A percentile compares a stretch with the other conserved stretches of the same genome.
These are phyloP conservation scores for Simalia tracyae DNA, from an alignment of 2,797 vertebrate genomes.

Conservation along the genomic window DNA sequence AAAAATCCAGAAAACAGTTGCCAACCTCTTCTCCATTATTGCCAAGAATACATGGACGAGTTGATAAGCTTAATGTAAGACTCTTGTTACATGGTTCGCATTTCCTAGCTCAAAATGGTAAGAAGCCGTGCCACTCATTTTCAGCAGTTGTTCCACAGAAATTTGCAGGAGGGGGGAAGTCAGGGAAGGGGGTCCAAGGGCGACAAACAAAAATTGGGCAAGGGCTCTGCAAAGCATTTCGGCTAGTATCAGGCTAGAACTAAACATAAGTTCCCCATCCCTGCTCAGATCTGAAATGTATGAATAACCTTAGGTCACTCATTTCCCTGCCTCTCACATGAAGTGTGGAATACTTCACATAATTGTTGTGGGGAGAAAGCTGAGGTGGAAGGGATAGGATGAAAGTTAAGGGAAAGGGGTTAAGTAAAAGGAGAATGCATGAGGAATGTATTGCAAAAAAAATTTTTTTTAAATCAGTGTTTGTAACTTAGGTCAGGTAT, in stretches of 20 bases:
- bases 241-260: too few relatives aligned
- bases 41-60: neutral
- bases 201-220: neutral
- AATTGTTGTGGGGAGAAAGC: neutral
- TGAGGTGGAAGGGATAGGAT: neutral
- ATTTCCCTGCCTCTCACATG: neutral
- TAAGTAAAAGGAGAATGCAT: neutral
- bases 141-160: neutral
- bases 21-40: neutral
- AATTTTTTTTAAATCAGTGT: too few relatives aligned
- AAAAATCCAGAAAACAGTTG: neutral
- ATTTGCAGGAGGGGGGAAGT: neutral
- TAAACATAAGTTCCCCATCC: neutral
- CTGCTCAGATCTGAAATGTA: neutral
- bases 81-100: too few relatives aligned
- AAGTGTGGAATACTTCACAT: neutral
- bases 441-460: too few relatives aligned
- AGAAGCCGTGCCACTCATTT: neutral
- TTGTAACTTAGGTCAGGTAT: too few relatives aligned
- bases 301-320: neutral
- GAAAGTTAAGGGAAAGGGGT: neutral
- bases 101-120: neutral
- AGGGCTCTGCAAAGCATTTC: neutral
- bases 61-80: neutral
- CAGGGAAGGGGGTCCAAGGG: neutral